Evolutionary conservation across 1,140 invertebrate genomes (phyloP), one percentile per base, ranked within the genome.

Genomic region (Tetramorium alpestre): DNA sequence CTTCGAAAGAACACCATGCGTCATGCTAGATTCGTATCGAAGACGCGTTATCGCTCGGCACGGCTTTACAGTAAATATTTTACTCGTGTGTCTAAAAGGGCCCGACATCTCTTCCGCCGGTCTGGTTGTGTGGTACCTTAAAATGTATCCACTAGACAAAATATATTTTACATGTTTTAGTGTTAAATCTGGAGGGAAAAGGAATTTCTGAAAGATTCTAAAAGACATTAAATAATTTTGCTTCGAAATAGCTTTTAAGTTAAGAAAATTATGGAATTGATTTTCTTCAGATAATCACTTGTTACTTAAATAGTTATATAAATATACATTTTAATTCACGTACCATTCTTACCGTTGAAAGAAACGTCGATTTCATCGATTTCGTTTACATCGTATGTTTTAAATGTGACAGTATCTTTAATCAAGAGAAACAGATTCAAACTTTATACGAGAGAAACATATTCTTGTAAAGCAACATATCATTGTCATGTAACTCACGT

Each of bases 11-110:
- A 91, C 87, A 86, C 90, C 81, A 91, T 93, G 90, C 90, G 82
- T 93, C 93, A 93, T 93, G 86, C 89, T 93, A 93, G 92, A 93
- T 93, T 91, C 88, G 89, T 93, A 93, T 93, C 92, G 89, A 78
- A 86, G 87, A 90, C 84, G 86, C 76, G 91, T 92, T 93, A 93
- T 92, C 90, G 92, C 89, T 89, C 81, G 87, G 62, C 82, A 51
- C 58, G 78, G 70, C 85, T 89, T 91, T 89, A 91, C 62, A 81
- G 87, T 89, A 88, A 87, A 89, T 89, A 91, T 75, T 67, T 90
- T 89, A 90, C 89, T 84, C 77, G 86, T 86, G 86, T 89, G 67
- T 44, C 22, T 64, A 51, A 90, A 88, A 85, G 75, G 49, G 38
- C 28, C 64, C 62, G 44, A 64, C 75, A 60, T 70, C 72, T 85